phyloP scores from a whole-genome alignment of 2,888 invertebrate species.

The Allolobophora icterica region DNA sequence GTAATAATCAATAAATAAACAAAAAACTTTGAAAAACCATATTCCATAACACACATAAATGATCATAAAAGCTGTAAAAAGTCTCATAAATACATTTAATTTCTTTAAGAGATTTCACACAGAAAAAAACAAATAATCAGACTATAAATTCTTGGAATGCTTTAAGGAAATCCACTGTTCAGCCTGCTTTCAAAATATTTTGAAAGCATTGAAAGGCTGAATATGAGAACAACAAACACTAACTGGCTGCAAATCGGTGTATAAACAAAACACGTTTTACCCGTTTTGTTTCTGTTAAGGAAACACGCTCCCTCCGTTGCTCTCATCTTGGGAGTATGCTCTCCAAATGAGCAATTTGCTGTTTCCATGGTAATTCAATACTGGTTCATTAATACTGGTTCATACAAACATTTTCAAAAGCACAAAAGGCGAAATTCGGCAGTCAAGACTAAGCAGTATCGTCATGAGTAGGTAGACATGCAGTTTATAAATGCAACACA shows the following conservation, averaged over 20 bases:
- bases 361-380: not conserved
- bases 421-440: not conserved
- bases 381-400: constrained; percentile 2
- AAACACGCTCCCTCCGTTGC: not conserved
- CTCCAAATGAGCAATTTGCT: not conserved
- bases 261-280: not conserved
- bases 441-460: not conserved
- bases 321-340: not conserved
- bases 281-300: not conserved
- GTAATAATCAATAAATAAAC: not conserved
- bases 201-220: not conserved
- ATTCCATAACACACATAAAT: not conserved
- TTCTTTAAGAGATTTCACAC: not conserved
- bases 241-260: not conserved
- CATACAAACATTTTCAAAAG: not conserved
- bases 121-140: not conserved
- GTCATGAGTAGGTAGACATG: not conserved
- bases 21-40: not conserved
- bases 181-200: not conserved
- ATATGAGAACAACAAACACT: not conserved
- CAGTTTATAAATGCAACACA: not conserved
- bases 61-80: not conserved
- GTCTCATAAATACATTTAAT: constrained; percentile 7
- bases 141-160: not conserved
- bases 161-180: not conserved